phyloP scores from a whole-genome alignment of 2,113 vertebrate species.

The Sterrhoptilus dennistouni region DNA sequence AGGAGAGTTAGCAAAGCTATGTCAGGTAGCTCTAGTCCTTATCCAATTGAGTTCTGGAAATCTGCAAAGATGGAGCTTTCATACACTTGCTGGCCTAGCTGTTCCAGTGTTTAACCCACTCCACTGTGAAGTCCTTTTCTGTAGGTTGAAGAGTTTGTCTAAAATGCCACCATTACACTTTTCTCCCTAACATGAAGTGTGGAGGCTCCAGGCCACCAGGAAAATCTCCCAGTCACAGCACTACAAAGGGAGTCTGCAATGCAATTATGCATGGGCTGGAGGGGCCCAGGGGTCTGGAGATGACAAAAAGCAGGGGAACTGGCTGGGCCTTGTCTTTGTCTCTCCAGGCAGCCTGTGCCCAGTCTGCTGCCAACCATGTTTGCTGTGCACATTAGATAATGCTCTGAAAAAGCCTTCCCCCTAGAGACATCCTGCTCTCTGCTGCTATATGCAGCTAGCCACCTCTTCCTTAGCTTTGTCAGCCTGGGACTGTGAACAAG shows the following conservation, averaged over 20 bases:
- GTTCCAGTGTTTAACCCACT: not conserved
- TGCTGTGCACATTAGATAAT: not conserved
- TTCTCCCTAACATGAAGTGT: not conserved
- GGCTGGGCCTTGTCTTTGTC: not conserved
- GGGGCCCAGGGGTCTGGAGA: not conserved
- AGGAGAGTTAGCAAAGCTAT: not conserved
- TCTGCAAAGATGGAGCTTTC: not conserved
- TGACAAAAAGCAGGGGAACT: not conserved
- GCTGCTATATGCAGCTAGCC: not conserved
- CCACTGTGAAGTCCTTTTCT: not conserved
- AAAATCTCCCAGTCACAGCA: not conserved
- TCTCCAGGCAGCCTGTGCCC: not conserved
- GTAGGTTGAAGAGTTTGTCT: not conserved
- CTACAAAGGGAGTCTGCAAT: not conserved
- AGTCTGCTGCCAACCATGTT: not conserved
- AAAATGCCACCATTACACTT: not conserved
- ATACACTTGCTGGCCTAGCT: not conserved
- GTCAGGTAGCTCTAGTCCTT: not conserved
- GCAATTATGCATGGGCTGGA: not conserved
- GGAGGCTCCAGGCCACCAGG: not conserved
- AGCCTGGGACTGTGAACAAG: not conserved
- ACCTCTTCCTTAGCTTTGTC: not conserved
- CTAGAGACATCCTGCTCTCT: not conserved
- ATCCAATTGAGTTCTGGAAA: not conserved
- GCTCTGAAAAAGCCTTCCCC: not conserved